Evolutionary conservation across 2,113 vertebrate genomes (phyloP).

Genomic region (Rattus norvegicus): GRCr8 NC_086033.1:35942501-35943000

Average conservation of each 20-base stretch:
- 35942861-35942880: not conserved
- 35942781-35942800: conserved; percentile 85
- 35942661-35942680: conserved; percentile 93
- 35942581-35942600: conserved; percentile 96
- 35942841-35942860: not conserved
- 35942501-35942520: conserved; percentile 92
- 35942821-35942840: not conserved
- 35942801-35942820: not conserved
- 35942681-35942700: conserved; percentile 96
- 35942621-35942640: conserved; percentile 96
- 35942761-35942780: conserved; percentile 98
- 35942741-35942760: conserved; percentile 97
- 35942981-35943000: not conserved
- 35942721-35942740: conserved; percentile 94
- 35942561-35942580: conserved; percentile 99
- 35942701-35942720: conserved; percentile 95
- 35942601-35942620: conserved; percentile 94
- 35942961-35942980: not conserved
- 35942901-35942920: not conserved
- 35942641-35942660: conserved; percentile 96
- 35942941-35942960: not conserved
- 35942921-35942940: not conserved
- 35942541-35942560: conserved; percentile 99
- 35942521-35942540: conserved; percentile 96
- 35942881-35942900: not conserved